phyloP scores from a whole-genome alignment of 1,140 invertebrate genomes.

The Papilio polyxenes region DNA sequence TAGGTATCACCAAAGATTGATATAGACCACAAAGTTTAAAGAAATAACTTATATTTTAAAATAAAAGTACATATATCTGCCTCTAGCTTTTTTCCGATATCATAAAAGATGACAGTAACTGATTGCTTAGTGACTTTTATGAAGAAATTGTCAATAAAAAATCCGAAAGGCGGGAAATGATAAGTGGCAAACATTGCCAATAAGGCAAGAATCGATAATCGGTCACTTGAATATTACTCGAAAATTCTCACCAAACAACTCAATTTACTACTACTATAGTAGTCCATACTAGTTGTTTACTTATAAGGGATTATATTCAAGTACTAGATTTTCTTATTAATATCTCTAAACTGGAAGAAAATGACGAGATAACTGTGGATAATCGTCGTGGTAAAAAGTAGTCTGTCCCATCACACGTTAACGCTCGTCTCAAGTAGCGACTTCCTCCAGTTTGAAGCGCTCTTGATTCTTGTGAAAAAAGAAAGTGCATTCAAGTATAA shows the following conservation, averaged over 20 bases:
- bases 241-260: not conserved
- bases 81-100: too few species aligned
- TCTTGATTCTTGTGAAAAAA: slow-evolving; percentile 24
- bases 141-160: not conserved
- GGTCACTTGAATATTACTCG: not conserved
- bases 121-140: too few species aligned
- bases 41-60: too few species aligned
- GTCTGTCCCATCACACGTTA: slow-evolving; percentile 6
- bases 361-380: slow-evolving; percentile 12
- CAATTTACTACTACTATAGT: too few species aligned
- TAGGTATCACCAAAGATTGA: too few species aligned
- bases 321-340: not conserved
- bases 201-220: not conserved
- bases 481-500: slow-evolving; percentile 13
- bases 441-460: slow-evolving; percentile 2
- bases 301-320: not conserved
- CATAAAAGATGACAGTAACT: too few species aligned
- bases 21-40: too few species aligned
- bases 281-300: too few species aligned
- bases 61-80: too few species aligned
- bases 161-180: not conserved
- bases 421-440: slow-evolving; percentile 7
- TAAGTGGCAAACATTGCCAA: not conserved
- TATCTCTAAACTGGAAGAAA: not conserved
- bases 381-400: not conserved